A percentile compares a stretch with the other conserved stretches of the same genome.
These are phyloP conservation scores for Lymantria monacha DNA, from an alignment of 2,888 invertebrate species.

Conservation along the genomic window DNA sequence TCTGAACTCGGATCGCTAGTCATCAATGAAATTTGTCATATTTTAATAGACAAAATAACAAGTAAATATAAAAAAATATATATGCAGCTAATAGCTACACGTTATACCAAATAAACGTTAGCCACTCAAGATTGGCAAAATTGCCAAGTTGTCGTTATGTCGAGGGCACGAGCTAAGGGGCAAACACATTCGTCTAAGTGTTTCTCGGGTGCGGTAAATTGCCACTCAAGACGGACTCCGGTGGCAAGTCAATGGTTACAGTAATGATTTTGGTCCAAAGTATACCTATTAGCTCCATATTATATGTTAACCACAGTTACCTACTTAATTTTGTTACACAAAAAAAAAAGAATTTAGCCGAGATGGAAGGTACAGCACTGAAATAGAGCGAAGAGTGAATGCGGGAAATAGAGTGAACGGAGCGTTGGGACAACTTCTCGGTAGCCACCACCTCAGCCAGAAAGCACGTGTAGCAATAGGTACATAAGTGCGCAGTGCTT, in stretches of 20 bases:
- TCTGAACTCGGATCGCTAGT: too few relatives aligned
- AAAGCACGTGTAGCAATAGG: too few relatives aligned
- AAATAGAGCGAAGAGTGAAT: too few relatives aligned
- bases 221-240: conserved; percentile 54
- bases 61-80: too few relatives aligned
- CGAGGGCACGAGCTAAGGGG: conserved; percentile 45
- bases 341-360: too few relatives aligned
- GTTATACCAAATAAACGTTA: conserved; percentile 32
- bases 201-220: conserved; percentile 67
- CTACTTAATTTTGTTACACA: not conserved
- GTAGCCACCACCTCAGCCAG: too few relatives aligned
- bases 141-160: conserved; percentile 52
- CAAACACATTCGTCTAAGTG: conserved; percentile 65
- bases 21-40: too few relatives aligned
- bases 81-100: conserved; percentile 20
- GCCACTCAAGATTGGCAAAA: conserved; percentile 57
- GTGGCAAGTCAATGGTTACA: conserved; percentile 32
- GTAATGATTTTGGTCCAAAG: conserved; percentile 46
- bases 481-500: too few relatives aligned
- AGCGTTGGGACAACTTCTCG: too few relatives aligned
- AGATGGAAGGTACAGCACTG: too few relatives aligned
- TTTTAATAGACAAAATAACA: not conserved
- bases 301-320: not conserved
- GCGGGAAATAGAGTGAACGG: too few relatives aligned
- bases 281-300: conserved; percentile 15